Base-by-base conservation (phyloP, 1,140 invertebrate species). In the Manduca sexta region DNA sequence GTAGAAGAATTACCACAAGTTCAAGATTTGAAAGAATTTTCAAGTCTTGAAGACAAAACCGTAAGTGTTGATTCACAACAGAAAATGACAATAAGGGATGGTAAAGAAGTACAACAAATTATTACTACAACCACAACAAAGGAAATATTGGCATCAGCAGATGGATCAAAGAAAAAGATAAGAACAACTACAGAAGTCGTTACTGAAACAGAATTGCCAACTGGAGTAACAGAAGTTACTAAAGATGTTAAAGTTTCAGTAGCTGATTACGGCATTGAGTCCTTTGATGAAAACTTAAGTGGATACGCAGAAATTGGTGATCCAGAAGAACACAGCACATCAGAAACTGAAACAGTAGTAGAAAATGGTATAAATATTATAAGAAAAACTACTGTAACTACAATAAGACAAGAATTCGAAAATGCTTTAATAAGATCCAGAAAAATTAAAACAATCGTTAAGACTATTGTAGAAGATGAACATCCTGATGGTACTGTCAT, bases 201-300 rank as follows among this genome's bases (percentile, higher is more conserved):
- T n/a, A 84, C 75, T 26, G 75, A 85, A 60, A 81, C 74, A 38
- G 73, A 72, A 49, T 64, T 77, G 43, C 74, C 80, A 5, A 71
- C 80, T 56, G 84, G 85, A 26, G 63, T 62, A 16, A 73, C 64
- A 12, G 81, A 87, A 69, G 64, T 84, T 0, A 66, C 74, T 13
- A 86, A 80, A 63, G 85, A 87, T 57, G 58, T 86, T 3, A 83
- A 79, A 74, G 75, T 86, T 12, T 80, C 81, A 3, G 57, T 86
- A 13, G 64, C 72, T 29, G 81, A 86, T 54, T 71, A 74, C 49
- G 65, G 61, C 38, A 58, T 61, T 21, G 76, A 80, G 40, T 53
- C 49, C 16, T 56, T 76, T 49, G 75, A 76, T 43, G 74, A 84
- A 57, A 76, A 76, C 54, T 64, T 86, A 48, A 62, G 67, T 54